Base-by-base conservation (phyloP, 2,113 vertebrate genomes). In the Hippocampus mohnikei region DNA sequence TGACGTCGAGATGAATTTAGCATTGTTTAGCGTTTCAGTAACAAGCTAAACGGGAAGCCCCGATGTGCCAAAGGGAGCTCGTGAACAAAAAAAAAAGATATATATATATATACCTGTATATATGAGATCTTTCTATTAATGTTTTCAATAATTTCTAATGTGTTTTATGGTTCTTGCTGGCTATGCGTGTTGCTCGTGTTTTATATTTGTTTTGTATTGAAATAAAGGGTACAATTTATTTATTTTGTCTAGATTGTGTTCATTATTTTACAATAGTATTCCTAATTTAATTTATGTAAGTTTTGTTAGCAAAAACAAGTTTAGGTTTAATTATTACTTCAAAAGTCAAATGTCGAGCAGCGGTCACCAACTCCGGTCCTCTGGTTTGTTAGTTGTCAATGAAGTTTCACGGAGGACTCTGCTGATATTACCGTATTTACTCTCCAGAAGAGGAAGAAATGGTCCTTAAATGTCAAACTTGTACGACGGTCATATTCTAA, bases 141-240 rank as follows among this genome's bases (percentile, higher is more conserved):
- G 42, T 65, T 65, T 65, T 46, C 3, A 25, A 46, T 46, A 23
- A 2, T 46, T 48, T 65, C 25, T 46, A 48, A 46, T 62, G 33
- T 33, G 7, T 33, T 60, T 25, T 27, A 27, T 18, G 13, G 29
- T 60, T 60, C 13, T n/a, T 16, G 41, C 63, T 46, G 63, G 18
- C 13, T 25, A 27, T 8, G 23, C 63, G 7, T 63, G 40, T 46
- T 46, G 63, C n/a, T 46, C 42, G 16, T 65, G 37, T 46, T 64
- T 64, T 42, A 41, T 65, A 65, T 15, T 46, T 25, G 58, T 33
- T 65, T 65, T 65, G 63, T 65, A 65, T 46, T 27, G 42, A 48
- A 65, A 65, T 65, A 65, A 65, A 65, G 23, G 7, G 13, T 65
- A 27, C 41, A 27, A 18, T 46, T 25, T 13, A 46, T 3, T n/a